Conservation (phyloP, 1,140 invertebrate genomes). For the Caerostris extrusa region DNA sequence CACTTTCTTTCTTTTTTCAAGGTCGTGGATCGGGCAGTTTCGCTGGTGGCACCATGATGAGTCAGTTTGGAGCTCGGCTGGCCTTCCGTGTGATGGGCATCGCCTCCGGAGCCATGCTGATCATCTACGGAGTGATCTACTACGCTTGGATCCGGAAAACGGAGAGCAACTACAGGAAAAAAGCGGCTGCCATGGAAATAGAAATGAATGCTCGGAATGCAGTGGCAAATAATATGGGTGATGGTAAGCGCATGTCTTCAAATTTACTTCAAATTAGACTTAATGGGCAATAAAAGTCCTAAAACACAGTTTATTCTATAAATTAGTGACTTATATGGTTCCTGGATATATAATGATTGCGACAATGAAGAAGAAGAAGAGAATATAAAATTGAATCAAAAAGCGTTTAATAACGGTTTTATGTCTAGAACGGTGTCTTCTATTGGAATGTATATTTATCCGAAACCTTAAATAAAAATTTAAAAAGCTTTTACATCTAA, state of each 20-base stretch:
- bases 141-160: slow-evolving; percentile 78
- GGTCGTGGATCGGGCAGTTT: slow-evolving; percentile 90
- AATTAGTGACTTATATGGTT: too few relatives aligned
- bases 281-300: too few relatives aligned
- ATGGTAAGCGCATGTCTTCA: not conserved
- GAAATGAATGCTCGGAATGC: slow-evolving; percentile 23
- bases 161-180: slow-evolving; percentile 3
- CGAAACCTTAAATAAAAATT: too few relatives aligned
- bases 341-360: too few relatives aligned
- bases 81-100: slow-evolving; percentile 89
- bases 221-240: not conserved
- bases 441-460: too few relatives aligned
- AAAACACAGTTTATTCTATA: too few relatives aligned
- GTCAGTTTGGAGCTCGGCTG: slow-evolving; percentile 86
- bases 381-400: too few relatives aligned
- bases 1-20: slow-evolving; percentile 81
- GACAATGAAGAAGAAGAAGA: too few relatives aligned
- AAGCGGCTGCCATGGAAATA: not conserved
- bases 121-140: slow-evolving; percentile 88
- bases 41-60: slow-evolving; percentile 89
- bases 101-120: slow-evolving; percentile 85
- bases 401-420: too few relatives aligned
- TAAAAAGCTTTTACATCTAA: too few relatives aligned
- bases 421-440: too few relatives aligned
- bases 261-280: not conserved